A percentile compares a stretch with the other conserved stretches of the same genome.
phyloP scores from a whole-genome alignment of 92 coral and sea anemone species.

The Paramuricea clavata region DNA sequence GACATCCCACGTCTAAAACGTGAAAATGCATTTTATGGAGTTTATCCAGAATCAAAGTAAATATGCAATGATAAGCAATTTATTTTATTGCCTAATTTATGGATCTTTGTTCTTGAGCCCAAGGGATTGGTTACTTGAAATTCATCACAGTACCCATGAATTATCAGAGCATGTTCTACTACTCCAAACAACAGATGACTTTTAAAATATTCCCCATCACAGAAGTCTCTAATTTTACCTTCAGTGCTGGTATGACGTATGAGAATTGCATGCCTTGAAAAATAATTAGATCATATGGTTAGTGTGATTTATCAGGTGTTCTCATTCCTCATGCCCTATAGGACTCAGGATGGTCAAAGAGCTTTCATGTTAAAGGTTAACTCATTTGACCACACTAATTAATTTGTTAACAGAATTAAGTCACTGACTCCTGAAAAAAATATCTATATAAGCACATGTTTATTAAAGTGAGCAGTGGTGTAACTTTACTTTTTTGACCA shows the following conservation, averaged over 20 bases:
- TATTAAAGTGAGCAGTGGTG: too few relatives aligned
- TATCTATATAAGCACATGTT: too few relatives aligned
- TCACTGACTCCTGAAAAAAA: not conserved
- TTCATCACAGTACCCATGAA: constrained; percentile 15
- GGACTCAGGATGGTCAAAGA: not conserved
- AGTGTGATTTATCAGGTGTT: not conserved
- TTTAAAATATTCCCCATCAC: constrained; percentile 23
- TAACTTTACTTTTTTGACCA: too few relatives aligned
- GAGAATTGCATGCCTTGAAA: not conserved
- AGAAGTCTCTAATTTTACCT: constrained; percentile 11
- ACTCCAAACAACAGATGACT: not conserved
- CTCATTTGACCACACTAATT: not conserved
- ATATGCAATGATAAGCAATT: not conserved
- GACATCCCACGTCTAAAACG: not conserved
- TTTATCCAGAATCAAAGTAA: not conserved
- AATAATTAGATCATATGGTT: not conserved
- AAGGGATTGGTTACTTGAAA: constrained; percentile 12
- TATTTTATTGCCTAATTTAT: not conserved
- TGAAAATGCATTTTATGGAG: not conserved
- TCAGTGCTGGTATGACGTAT: not conserved
- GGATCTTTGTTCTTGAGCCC: constrained; percentile 21
- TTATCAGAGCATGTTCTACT: not conserved
- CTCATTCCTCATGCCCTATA: too few relatives aligned
- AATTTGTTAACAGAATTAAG: not conserved
- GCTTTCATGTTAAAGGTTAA: not conserved